Evolutionary conservation across 1,140 invertebrate genomes (phyloP).

Genomic region (Lepidotrigona ventralis): DNA sequence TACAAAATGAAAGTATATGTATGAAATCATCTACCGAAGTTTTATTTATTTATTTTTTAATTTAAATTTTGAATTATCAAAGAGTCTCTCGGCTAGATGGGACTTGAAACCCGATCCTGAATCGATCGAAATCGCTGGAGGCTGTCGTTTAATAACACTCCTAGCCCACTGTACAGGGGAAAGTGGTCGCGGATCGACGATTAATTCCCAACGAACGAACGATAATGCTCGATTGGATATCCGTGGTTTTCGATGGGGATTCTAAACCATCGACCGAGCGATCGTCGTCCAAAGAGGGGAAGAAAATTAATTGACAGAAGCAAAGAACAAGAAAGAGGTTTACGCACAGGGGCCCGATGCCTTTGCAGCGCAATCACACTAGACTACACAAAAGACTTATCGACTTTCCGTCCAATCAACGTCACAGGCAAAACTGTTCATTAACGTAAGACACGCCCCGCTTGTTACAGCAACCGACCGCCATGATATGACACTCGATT

Average conservation of each 20-base stretch:
- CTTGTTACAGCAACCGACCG: conserved; percentile 53
- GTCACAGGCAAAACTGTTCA: conserved; percentile 40
- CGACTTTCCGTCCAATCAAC: conserved; percentile 43
- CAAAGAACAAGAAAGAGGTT: background rate
- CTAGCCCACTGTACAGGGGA: no score
- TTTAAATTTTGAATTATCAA: background rate
- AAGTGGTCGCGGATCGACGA: background rate
- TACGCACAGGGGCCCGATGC: no score
- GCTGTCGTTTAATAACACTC: background rate
- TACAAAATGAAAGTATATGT: no score
- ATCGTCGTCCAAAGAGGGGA: background rate
- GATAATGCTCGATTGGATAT: background rate
- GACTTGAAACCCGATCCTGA: background rate
- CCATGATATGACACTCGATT: conserved; percentile 62
- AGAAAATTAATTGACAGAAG: conserved; percentile 6
- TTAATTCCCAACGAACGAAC: background rate
- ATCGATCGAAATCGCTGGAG: background rate
- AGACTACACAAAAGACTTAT: conserved; percentile 15
- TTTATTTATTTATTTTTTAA: no score
- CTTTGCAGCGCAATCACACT: no score
- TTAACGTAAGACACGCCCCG: conserved; percentile 50
- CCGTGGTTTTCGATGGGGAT: background rate
- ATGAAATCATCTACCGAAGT: no score
- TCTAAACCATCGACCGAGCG: background rate
- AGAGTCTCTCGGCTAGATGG: background rate